phyloP scores from a whole-genome alignment of 35 echinoderm and acorn worm genomes.

The Ophioderma brevispina region DNA sequence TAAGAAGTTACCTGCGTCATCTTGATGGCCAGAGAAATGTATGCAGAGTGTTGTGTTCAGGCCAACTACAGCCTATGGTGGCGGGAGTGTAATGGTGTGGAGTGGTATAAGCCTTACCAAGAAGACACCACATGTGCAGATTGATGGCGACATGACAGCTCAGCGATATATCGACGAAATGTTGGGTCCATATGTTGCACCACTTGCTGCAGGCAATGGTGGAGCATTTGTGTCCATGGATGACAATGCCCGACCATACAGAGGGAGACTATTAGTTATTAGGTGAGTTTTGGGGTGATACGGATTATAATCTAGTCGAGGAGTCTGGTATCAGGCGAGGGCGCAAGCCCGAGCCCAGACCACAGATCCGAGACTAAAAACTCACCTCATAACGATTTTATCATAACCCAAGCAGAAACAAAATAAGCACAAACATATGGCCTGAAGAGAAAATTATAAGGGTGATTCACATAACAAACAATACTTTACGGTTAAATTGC shows the following conservation, averaged over 20 bases:
- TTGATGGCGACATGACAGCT: background rate
- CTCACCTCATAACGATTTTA: too few species aligned
- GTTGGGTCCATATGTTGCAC: background rate
- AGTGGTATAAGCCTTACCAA: background rate
- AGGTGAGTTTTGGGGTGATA: too few species aligned
- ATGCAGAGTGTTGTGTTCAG: conserved; percentile 3
- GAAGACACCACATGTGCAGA: background rate
- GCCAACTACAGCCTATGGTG: background rate
- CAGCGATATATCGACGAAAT: background rate
- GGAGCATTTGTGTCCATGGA: background rate
- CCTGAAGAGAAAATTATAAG: too few species aligned
- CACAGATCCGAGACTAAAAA: too few species aligned
- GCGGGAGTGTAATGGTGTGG: background rate
- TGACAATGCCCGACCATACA: background rate
- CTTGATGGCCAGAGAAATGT: background rate
- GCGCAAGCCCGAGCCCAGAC: too few species aligned
- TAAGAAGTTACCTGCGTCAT: background rate
- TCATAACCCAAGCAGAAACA: too few species aligned
- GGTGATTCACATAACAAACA: too few species aligned
- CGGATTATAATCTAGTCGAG: too few species aligned
- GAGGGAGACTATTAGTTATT: background rate
- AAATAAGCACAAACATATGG: too few species aligned
- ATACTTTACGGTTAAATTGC: too few species aligned
- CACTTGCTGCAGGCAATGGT: background rate
- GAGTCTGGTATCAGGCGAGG: too few species aligned